phyloP scores from a whole-genome alignment of 2,113 vertebrate species.

The Microtus montanus region DNA sequence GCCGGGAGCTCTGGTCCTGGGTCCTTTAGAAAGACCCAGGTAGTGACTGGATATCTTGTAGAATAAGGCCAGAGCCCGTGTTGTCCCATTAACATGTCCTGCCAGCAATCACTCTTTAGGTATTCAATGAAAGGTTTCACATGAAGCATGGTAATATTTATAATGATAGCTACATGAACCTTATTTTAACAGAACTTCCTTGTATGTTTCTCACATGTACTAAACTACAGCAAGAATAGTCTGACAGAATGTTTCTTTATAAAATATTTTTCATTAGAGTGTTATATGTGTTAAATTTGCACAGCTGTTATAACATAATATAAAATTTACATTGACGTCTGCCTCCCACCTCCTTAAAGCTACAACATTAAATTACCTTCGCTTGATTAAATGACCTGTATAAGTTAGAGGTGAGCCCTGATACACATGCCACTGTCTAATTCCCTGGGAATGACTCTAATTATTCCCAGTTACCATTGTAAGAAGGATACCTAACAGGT shows the following conservation, averaged over 20 bases:
- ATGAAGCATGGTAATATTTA: not conserved
- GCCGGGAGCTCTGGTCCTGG: not conserved
- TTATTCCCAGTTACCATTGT: not conserved
- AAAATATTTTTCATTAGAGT: conserved; percentile 6
- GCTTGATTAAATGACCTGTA: not conserved
- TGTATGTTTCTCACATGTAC: not conserved
- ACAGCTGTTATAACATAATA: not conserved
- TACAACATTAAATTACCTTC: conserved; percentile 8
- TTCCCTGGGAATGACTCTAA: not conserved
- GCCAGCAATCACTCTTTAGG: not conserved
- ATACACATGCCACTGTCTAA: not conserved
- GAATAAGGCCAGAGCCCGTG: not conserved
- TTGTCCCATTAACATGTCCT: fast-evolving
- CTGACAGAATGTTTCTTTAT: conserved; percentile 27
- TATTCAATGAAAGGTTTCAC: not conserved
- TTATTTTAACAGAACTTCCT: not conserved
- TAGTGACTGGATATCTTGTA: not conserved
- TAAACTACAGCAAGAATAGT: not conserved
- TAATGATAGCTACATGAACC: not conserved
- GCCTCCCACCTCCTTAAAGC: not conserved
- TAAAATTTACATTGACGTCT: conserved; percentile 1
- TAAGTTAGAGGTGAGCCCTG: not conserved
- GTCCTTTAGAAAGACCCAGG: not conserved
- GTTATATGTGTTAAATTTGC: not conserved
- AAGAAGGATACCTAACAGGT: not conserved